A percentile compares a stretch with the other conserved stretches of the same genome.
These are phyloP conservation scores for Myotis myotis DNA, from an alignment of 2,797 vertebrate species.

Conservation along the genomic window DNA sequence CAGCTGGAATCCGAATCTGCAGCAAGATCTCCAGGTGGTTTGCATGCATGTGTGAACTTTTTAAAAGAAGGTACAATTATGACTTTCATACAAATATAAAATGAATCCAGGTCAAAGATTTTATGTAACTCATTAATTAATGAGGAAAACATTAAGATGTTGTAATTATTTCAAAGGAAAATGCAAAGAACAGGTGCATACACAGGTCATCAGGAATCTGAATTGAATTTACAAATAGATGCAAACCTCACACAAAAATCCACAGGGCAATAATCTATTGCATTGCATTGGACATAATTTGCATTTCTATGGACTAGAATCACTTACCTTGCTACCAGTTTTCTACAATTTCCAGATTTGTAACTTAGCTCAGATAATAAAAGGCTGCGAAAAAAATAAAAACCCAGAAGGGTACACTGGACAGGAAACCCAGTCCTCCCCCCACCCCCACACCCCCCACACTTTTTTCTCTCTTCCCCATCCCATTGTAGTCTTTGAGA, in stretches of 20 bases:
- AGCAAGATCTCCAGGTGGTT: background rate
- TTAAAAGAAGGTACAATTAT: background rate
- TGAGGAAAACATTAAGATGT: constrained; percentile 17
- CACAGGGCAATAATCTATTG: background rate
- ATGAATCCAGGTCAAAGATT: constrained; percentile 12
- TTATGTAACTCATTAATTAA: constrained; percentile 18
- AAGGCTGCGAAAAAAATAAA: background rate
- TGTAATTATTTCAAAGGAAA: constrained; percentile 31
- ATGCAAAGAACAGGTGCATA: background rate
- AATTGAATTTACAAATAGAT: constrained; percentile 32
- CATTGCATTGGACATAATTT: background rate
- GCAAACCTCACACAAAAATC: background rate
- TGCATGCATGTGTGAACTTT: background rate
- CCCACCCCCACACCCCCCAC: too few relatives aligned
- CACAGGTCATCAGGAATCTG: background rate
- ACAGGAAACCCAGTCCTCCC: background rate
- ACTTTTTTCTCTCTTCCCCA: background rate
- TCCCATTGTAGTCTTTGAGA: background rate
- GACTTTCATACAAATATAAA: background rate
- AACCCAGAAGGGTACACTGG: background rate
- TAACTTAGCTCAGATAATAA: constrained; percentile 21
- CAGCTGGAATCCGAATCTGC: background rate
- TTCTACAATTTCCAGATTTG: background rate
- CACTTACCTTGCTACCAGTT: background rate
- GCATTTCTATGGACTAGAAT: background rate